phyloP scores from a whole-genome alignment of 2,888 invertebrate genomes.

The Lepidonotus clava region DNA sequence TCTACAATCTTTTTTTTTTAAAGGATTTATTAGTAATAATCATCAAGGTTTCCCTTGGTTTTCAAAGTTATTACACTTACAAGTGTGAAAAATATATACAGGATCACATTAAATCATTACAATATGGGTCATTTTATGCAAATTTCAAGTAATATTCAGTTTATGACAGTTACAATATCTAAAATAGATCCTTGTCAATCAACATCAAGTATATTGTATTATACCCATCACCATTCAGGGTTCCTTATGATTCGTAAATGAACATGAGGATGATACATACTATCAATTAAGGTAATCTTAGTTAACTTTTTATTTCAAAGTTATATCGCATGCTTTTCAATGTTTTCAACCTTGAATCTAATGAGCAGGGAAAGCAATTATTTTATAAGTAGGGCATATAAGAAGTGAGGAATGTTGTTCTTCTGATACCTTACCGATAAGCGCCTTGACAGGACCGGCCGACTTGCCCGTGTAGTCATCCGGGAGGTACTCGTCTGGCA shows the following conservation, averaged over 20 bases:
- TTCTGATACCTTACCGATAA: conserved; percentile 62
- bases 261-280: neutral
- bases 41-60: no score
- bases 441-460: conserved; percentile 65
- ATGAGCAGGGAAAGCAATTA: no score
- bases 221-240: neutral
- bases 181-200: neutral
- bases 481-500: conserved; percentile 68
- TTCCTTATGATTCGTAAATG: neutral
- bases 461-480: conserved; percentile 66
- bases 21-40: no score
- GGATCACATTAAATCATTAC: no score
- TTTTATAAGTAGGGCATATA: no score
- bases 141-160: no score
- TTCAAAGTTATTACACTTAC: no score
- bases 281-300: neutral
- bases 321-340: neutral
- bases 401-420: neutral
- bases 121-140: no score
- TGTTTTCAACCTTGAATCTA: neutral
- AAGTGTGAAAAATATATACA: no score
- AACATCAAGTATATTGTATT: neutral
- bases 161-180: no score
- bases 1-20: neutral
- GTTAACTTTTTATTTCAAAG: neutral